Percentiles rank a stretch among this genome's conserved stretches.
phyloP scores from a whole-genome alignment of 2,113 vertebrate genomes.

The Poeciliopsis retropinna region DNA sequence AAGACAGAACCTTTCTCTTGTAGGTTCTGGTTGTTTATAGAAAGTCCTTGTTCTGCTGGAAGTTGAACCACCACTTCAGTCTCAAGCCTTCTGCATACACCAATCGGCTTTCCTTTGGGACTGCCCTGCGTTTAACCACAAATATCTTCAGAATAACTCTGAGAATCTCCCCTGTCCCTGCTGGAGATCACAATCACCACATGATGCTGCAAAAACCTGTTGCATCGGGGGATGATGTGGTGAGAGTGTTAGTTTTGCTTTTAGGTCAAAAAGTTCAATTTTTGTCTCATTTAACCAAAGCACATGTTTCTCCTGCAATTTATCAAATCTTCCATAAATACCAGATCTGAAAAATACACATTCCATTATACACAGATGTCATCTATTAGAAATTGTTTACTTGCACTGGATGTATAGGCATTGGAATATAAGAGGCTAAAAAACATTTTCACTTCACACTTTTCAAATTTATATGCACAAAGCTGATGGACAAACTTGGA shows the following conservation, averaged over 20 bases:
- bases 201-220: background rate
- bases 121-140: background rate
- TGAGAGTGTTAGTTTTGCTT: background rate
- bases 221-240: background rate
- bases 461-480: background rate
- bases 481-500: background rate
- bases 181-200: background rate
- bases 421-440: background rate
- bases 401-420: background rate
- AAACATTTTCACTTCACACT: background rate
- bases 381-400: background rate
- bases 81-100: background rate
- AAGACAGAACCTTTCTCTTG: no score
- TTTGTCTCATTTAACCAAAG: background rate
- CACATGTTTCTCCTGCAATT: background rate
- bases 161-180: background rate
- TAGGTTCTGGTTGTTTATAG: no score
- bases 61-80: background rate
- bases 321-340: background rate
- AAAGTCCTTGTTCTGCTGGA: no score
- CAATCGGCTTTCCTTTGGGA: background rate
- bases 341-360: no score
- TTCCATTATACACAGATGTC: background rate
- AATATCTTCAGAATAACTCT: background rate
- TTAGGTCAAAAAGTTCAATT: background rate